Evolutionary conservation across 2,113 vertebrate species (phyloP).

Genomic region (Caracal caracal): DNA sequence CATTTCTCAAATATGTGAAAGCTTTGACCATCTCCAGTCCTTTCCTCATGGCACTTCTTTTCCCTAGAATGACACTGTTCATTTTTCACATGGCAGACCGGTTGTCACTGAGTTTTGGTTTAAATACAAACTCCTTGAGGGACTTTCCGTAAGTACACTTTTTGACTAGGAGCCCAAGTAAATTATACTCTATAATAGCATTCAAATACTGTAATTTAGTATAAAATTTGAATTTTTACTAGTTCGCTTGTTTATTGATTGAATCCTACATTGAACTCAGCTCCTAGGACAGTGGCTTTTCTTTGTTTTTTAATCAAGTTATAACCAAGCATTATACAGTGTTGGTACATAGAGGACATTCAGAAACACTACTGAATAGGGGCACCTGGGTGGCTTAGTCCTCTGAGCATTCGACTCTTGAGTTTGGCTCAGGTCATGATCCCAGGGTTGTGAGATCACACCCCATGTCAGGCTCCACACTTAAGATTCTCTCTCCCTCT

Average conservation of each 20-base stretch:
- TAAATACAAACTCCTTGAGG: neutral
- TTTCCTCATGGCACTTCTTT: too few species aligned
- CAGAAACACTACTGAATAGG: neutral
- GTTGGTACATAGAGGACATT: neutral
- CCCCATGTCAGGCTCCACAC: too few species aligned
- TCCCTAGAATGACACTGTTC: too few species aligned
- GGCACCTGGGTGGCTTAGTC: too few species aligned
- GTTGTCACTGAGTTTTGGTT: neutral
- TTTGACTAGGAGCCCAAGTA: neutral
- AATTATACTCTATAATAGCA: neutral
- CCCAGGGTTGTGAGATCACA: neutral
- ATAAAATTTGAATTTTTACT: conserved; percentile 2
- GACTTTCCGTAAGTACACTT: neutral
- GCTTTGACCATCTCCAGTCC: too few species aligned
- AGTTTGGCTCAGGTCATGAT: neutral
- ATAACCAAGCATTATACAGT: too few species aligned
- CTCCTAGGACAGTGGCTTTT: neutral
- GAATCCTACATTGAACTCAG: neutral
- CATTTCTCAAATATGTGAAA: too few species aligned
- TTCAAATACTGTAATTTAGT: neutral
- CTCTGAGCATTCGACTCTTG: too few species aligned
- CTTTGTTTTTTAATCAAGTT: neutral
- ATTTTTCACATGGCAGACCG: too few species aligned
- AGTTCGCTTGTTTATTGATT: neutral
- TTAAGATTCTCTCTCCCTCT: too few species aligned